These are phyloP conservation scores for Notospermus geniculatus DNA, from an alignment of 1,140 invertebrate genomes.

Conservation along the genomic window DNA sequence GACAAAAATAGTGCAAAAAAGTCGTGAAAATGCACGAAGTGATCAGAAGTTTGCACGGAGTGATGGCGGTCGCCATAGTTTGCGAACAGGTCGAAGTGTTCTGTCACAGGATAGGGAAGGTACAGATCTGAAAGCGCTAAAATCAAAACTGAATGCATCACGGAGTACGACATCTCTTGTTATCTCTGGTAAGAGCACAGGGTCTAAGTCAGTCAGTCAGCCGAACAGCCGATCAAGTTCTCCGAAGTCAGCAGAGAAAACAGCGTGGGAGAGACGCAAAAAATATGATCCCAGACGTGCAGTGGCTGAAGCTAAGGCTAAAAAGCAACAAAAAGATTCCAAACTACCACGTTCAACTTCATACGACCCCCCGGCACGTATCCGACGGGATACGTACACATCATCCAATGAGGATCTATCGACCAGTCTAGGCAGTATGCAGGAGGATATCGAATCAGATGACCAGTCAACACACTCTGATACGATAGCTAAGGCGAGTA, in stretches of 20 bases:
- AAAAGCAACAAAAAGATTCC: conserved; percentile 7
- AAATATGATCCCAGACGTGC: conserved; percentile 85
- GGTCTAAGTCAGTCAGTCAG: conserved; percentile 28
- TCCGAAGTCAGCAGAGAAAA: conserved; percentile 67
- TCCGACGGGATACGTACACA: background rate
- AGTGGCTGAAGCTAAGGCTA: conserved; percentile 67
- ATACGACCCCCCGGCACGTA: background rate
- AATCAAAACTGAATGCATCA: conserved; percentile 28
- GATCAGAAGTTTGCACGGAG: conserved; percentile 58
- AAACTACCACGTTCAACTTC: background rate
- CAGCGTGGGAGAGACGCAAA: conserved; percentile 87
- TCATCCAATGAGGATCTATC: conserved; percentile 8
- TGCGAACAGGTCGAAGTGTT: conserved; percentile 56
- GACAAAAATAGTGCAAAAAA: conserved; percentile 40
- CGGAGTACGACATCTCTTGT: conserved; percentile 26
- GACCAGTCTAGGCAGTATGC: background rate
- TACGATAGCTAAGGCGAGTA: conserved; percentile 4
- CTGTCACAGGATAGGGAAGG: conserved; percentile 6
- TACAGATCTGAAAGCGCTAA: conserved; percentile 27
- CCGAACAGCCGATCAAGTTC: conserved; percentile 40
- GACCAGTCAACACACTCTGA: background rate
- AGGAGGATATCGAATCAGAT: conserved; percentile 2
- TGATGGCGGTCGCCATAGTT: conserved; percentile 68
- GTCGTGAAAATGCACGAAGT: conserved; percentile 28
- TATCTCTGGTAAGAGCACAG: conserved; percentile 32